A percentile compares a stretch with the other conserved stretches of the same genome.
Evolutionary conservation across 2,113 vertebrate species (phyloP).

Genomic region (Gallinago media): DNA sequence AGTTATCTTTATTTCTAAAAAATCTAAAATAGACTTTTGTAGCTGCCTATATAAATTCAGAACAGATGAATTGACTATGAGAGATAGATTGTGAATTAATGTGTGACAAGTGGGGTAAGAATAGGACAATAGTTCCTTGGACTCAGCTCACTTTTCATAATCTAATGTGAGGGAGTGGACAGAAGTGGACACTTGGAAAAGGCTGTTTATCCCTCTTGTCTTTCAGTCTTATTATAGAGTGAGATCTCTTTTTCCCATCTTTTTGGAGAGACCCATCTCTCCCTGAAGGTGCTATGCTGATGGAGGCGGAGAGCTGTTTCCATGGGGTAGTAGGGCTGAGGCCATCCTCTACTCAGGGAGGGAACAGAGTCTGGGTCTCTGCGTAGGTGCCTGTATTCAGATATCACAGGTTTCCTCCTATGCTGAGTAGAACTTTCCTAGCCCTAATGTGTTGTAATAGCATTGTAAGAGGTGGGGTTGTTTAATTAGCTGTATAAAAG

Average conservation of each 20-base stretch:
- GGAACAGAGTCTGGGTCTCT: neutral
- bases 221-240: neutral
- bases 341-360: neutral
- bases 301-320: neutral
- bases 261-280: neutral
- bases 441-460: neutral
- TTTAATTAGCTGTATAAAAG: neutral
- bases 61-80: neutral
- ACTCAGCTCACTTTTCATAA: neutral
- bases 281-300: rapidly evolving
- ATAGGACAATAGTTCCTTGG: neutral
- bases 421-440: neutral
- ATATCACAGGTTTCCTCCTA: neutral
- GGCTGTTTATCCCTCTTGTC: neutral
- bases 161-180: neutral
- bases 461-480: neutral
- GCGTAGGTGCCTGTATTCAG: neutral
- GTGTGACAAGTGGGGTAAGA: rapidly evolving
- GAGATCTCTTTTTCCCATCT: neutral
- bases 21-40: neutral
- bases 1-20: neutral
- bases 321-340: rapidly evolving
- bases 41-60: neutral
- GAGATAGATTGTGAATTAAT: neutral
- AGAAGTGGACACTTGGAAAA: neutral